Evolutionary conservation across 2,888 invertebrate species (phyloP).

Genomic region (Zaprionus bogoriensis): DNA sequence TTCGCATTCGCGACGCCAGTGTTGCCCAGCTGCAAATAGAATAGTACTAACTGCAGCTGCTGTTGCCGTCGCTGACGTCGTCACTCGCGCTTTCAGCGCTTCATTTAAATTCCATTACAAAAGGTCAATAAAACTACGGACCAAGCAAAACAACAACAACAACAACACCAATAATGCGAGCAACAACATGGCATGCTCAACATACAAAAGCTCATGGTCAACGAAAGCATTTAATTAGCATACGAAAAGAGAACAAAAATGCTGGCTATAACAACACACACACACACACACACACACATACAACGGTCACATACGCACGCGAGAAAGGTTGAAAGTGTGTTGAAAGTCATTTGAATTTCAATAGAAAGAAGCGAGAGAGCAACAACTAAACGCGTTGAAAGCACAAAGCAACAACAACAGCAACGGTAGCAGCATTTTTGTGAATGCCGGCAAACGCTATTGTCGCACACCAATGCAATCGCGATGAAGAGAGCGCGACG

Average conservation of each 20-base stretch:
- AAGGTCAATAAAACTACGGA: conserved; percentile 70
- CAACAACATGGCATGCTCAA: conserved; percentile 32
- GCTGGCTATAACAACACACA: conserved; percentile 20
- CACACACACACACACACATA: conserved; percentile 30
- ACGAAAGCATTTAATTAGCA: conserved; percentile 78
- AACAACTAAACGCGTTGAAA: conserved; percentile 29
- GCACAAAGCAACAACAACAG: conserved; percentile 29
- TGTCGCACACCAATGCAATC: conserved; percentile 27
- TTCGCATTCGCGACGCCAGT: conserved; percentile 7
- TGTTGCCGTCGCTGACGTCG: conserved; percentile 3
- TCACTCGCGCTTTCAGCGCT: conserved; percentile 53
- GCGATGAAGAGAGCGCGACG: conserved; percentile 19
- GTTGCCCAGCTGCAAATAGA: conserved; percentile 18
- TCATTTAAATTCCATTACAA: conserved; percentile 61
- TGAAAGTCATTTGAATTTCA: conserved; percentile 53
- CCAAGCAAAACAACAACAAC: conserved; percentile 15
- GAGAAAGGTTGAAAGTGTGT: conserved; percentile 44
- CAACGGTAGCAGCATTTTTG: conserved; percentile 28
- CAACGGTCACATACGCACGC: too few relatives aligned
- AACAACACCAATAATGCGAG: conserved; percentile 24
- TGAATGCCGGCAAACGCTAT: conserved; percentile 43
- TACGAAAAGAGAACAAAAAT: conserved; percentile 34
- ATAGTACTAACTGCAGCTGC: neutral
- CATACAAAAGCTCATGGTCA: conserved; percentile 69
- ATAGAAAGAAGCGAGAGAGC: conserved; percentile 24